Percentiles rank a stretch among this genome's conserved stretches.
Evolutionary conservation across 2,113 vertebrate genomes (phyloP).

Genomic region (Gadus chalcogrammus): DNA sequence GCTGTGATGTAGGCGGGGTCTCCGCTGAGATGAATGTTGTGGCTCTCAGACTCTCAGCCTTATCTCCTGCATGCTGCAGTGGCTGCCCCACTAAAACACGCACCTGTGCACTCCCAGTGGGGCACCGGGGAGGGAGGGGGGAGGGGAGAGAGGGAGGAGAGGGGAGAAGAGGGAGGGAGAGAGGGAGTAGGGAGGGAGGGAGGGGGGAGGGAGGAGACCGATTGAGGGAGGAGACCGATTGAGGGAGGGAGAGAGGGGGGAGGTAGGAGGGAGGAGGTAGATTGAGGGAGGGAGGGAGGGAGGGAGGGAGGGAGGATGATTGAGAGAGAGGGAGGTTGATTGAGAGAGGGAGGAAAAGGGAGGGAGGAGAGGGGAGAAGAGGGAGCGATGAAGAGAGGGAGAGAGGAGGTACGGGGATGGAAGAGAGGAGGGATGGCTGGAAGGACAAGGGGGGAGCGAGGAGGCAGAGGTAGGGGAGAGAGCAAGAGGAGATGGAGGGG

Average conservation of each 20-base stretch:
- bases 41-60: constrained; percentile 25
- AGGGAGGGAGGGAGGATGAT: neutral
- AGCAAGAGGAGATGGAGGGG: too few species aligned
- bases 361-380: neutral
- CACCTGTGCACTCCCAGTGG: constrained; percentile 22
- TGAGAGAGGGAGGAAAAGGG: too few species aligned
- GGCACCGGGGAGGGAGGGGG: too few species aligned
- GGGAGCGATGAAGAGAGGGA: neutral
- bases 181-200: too few species aligned
- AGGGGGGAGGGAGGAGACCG: constrained; percentile 54
- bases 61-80: constrained; percentile 79
- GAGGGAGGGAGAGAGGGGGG: neutral
- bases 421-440: neutral
- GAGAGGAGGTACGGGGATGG: neutral
- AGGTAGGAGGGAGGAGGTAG: neutral
- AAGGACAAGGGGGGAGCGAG: constrained; percentile 18
- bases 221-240: neutral
- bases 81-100: constrained; percentile 75
- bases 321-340: neutral
- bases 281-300: too few species aligned
- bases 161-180: too few species aligned
- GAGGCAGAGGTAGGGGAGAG: too few species aligned
- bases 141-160: too few species aligned
- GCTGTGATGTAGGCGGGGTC: constrained; percentile 31
- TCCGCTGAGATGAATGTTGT: constrained; percentile 34